These are phyloP conservation scores for Stenotaenia linearis DNA, from an alignment of 2,888 invertebrate genomes.

Conservation along the genomic window DNA sequence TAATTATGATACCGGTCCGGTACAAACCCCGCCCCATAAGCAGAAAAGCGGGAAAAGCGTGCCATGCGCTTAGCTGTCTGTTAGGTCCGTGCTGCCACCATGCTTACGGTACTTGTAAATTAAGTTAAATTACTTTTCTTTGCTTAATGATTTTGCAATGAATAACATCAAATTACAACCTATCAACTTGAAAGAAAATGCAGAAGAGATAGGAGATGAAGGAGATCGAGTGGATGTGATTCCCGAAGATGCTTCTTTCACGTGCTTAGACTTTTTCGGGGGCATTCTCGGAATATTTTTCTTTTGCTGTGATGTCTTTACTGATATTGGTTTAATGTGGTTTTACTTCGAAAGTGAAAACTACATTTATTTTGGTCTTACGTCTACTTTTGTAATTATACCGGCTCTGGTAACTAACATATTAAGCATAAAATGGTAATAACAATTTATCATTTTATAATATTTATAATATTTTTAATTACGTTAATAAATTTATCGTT, in stretches of 20 bases:
- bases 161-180: no score
- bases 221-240: neutral
- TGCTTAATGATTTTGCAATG: no score
- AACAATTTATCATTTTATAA: neutral
- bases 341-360: neutral
- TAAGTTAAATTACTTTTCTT: no score
- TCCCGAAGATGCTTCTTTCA: neutral
- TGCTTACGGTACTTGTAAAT: no score
- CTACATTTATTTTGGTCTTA: neutral
- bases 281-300: neutral
- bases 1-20: no score
- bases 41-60: no score
- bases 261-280: neutral
- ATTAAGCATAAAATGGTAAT: slow-evolving; percentile 63
- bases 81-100: no score
- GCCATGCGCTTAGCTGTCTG: no score
- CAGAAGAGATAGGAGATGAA: no score
- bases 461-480: neutral
- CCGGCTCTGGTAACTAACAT: slow-evolving; percentile 70
- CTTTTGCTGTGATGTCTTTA: neutral
- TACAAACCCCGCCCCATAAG: no score
- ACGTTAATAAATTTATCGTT: neutral
- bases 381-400: slow-evolving; percentile 63
- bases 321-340: neutral
- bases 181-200: no score